Evolutionary conservation across 2,888 invertebrate genomes (phyloP), one percentile per base, ranked within the genome.

Genomic region (Thymelicus lineola): DNA sequence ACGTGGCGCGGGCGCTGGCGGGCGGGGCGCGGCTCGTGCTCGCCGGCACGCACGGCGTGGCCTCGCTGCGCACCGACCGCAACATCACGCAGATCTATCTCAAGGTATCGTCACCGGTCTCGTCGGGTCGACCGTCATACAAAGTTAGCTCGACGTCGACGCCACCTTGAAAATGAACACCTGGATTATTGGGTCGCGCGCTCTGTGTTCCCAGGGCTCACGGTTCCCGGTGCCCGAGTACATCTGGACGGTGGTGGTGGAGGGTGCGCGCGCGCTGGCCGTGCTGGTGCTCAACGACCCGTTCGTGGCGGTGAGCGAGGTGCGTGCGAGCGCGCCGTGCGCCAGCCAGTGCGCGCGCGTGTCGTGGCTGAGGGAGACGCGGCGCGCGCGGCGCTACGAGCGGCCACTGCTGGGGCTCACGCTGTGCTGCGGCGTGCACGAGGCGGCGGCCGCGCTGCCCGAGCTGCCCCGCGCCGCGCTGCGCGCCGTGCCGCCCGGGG

Each of bases 281-380:
- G 28, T 94, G 14, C 82, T 87, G 71, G 72, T 91, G 73, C 80
- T 93, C 1, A 91, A 93, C 83, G 91, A 93, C 74, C 94, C 94
- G 60, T 86, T 89, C 76, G 88, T 93, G 76, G 80, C 91, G 1
- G 89, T 93, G 62, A 90, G 92, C 81, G 93, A 92, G 83, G 76
- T 93, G 35, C 81, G 86, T 70, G 85, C 78, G n/a, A 77, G 86
- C 0, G 89, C 88, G 76, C 86, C 89, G 79, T 94, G 94, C 78
- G 88, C 86, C 70, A 91, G 92, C 82, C 76, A 77, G 68, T 94
- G 94, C 81, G 79, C 80, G 14, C 76, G 81, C 70, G 82, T 84
- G 66, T 0, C 77, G 4, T 93, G 93, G 93, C 79, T 90, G 75
- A 80, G 67, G 72, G 82, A 81, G 73, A 81, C 89, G 76, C 76